These are phyloP conservation scores for Nasonia oneida DNA, from an alignment of 2,888 invertebrate species.

Conservation along the genomic window DNA sequence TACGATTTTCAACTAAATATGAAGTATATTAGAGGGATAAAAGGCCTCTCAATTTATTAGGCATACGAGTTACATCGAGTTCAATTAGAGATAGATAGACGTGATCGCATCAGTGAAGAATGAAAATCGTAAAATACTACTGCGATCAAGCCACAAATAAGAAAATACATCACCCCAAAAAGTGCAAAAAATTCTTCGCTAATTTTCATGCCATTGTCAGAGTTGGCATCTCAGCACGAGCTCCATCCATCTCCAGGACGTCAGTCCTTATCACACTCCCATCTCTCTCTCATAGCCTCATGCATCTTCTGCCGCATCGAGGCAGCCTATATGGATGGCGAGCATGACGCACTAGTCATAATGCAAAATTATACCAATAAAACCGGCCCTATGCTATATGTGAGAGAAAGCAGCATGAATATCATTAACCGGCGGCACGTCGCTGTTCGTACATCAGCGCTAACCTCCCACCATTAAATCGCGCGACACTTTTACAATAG, in stretches of 20 bases:
- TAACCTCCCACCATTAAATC: slow-evolving; percentile 17
- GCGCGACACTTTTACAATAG: slow-evolving; percentile 46
- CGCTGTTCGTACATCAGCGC: neutral
- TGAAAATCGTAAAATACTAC: neutral
- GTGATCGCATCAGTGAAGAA: too few species aligned
- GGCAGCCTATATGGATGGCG: neutral
- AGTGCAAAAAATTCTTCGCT: neutral
- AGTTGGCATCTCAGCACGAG: neutral
- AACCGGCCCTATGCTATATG: neutral
- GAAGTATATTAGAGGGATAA: too few species aligned
- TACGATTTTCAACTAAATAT: too few species aligned
- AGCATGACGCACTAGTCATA: slow-evolving; percentile 2
- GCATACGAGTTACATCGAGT: too few species aligned
- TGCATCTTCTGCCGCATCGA: neutral
- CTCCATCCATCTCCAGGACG: neutral
- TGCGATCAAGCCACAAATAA: neutral
- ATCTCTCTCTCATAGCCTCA: neutral
- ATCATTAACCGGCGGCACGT: slow-evolving; percentile 21
- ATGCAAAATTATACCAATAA: slow-evolving; percentile 21
- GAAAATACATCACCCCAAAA: neutral
- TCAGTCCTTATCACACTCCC: neutral
- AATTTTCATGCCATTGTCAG: neutral
- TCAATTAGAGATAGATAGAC: too few species aligned
- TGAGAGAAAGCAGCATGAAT: slow-evolving; percentile 8
- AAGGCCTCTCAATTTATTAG: too few species aligned